Conservation (phyloP, 1,140 invertebrate genomes). For the Formica exsecta region DNA sequence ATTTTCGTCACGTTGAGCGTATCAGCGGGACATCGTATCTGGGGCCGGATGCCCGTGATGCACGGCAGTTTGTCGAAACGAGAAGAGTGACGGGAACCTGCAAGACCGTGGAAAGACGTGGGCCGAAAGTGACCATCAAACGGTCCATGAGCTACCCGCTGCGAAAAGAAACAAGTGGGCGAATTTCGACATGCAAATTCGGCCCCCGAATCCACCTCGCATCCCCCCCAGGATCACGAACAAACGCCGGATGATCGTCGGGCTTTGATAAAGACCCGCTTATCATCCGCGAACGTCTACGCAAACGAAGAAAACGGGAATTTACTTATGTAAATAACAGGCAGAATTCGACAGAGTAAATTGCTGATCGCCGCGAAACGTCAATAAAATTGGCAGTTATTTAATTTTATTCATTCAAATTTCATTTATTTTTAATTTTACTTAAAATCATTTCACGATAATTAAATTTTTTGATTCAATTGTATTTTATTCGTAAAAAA, state of each 20-base stretch:
- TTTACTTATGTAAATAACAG: slow-evolving; percentile 31
- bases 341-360: neutral
- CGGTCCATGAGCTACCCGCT: slow-evolving; percentile 78
- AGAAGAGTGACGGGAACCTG: slow-evolving; percentile 73
- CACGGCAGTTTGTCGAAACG: slow-evolving; percentile 76
- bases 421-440: neutral
- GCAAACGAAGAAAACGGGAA: slow-evolving; percentile 33
- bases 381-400: neutral
- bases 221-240: slow-evolving; percentile 4
- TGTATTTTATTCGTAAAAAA: neutral
- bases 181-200: slow-evolving; percentile 77
- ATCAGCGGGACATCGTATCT: slow-evolving; percentile 61
- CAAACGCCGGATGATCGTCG: slow-evolving; percentile 22
- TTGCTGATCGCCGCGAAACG: neutral
- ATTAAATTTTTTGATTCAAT: neutral
- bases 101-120: slow-evolving; percentile 70
- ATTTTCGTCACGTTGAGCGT: slow-evolving; percentile 63
- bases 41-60: slow-evolving; percentile 76
- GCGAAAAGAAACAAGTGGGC: slow-evolving; percentile 78
- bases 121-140: slow-evolving; percentile 76
- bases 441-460: neutral
- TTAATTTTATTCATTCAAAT: no score
- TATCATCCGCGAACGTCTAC: slow-evolving; percentile 44
- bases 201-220: slow-evolving; percentile 65
- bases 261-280: slow-evolving; percentile 14